Evolutionary conservation across 1,140 invertebrate genomes (phyloP), one percentile per base, ranked within the genome.

Genomic region (Drosophila lini): DNA sequence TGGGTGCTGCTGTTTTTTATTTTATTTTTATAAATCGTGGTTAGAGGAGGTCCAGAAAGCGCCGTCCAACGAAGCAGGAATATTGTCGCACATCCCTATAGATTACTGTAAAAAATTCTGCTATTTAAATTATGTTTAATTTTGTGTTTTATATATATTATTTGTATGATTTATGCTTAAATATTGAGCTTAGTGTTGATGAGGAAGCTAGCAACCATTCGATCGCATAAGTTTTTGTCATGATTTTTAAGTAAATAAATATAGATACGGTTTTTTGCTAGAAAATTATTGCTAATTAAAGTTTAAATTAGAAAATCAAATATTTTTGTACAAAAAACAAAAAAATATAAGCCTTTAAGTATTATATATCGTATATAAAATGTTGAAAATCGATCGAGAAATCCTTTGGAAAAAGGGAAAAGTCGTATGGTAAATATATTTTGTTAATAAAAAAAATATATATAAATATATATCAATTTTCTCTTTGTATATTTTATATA

Each of bases 61-160:
- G 10, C 44, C 45, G 67, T 50, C 62, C 62, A 61, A 69, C 68
- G 56, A 74, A 59, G 60, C 62, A 38, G 38, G 58, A 60, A 77
- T 38, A 69, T 50, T 82, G 80, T 82, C 80, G 80, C 74, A 67
- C 60, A 57, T 70, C 5, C 19, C 19, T 22, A 1, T 22, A 22
- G 19, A 22, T 22, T 22, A 22, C 19, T 22, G 19, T 22, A 22
- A 22, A 2, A 22, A 22, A 22, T 22, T 15, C 0, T 0, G 1
- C 3, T 1, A 3, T 13, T 34, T 19, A 52, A 3, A 13, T 7
- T 48, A 10, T 10, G 3, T 3, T 48, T 15, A 10, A 4, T 11
- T 50, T 11, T 50, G 3, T 32, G 6, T 32, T 13, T 48, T 16
- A 38, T 1, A 6, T 38, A 2, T 15, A 15, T 38, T 15, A 5